phyloP scores from a whole-genome alignment of 2,888 invertebrate genomes.

The Tribolium freemani region DNA sequence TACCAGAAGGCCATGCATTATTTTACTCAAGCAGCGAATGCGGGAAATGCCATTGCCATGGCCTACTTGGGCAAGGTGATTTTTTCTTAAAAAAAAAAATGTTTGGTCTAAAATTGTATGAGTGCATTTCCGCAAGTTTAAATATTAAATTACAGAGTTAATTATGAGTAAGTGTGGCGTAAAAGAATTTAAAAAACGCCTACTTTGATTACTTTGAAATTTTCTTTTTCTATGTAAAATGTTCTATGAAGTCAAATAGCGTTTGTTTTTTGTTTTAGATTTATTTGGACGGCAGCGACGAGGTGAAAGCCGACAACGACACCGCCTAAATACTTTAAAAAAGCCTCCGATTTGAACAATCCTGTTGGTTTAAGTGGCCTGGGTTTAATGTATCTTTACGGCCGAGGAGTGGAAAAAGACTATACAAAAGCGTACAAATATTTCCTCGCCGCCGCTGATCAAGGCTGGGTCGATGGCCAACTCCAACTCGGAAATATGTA shows the following conservation, averaged over 20 bases:
- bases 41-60: slow-evolving; percentile 95
- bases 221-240: too few species aligned
- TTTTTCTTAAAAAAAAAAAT: background rate
- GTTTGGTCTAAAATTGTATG: too few species aligned
- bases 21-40: slow-evolving; percentile 93
- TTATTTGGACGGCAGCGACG: slow-evolving; percentile 95
- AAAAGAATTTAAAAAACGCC: too few species aligned
- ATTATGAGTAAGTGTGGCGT: too few species aligned
- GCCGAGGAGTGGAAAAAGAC: slow-evolving; percentile 90
- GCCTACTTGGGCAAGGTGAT: slow-evolving; percentile 95
- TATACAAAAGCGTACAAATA: slow-evolving; percentile 87
- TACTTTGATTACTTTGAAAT: too few species aligned
- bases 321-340: slow-evolving; percentile 96
- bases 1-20: slow-evolving; percentile 90
- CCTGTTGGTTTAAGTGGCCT: slow-evolving; percentile 97
- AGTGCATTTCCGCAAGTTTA: too few species aligned
- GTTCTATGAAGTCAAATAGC: too few species aligned
- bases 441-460: slow-evolving; percentile 96
- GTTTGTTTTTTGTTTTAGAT: slow-evolving; percentile 74
- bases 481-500: slow-evolving; percentile 98
- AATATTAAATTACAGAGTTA: too few species aligned
- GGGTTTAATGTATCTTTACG: slow-evolving; percentile 96
- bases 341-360: slow-evolving; percentile 95
- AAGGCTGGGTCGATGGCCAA: slow-evolving; percentile 99
- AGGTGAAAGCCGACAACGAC: slow-evolving; percentile 92